Evolutionary conservation across 2,888 invertebrate species (phyloP), one percentile per base, ranked within the genome.

Genomic region (Hypolimnas misippus): DNA sequence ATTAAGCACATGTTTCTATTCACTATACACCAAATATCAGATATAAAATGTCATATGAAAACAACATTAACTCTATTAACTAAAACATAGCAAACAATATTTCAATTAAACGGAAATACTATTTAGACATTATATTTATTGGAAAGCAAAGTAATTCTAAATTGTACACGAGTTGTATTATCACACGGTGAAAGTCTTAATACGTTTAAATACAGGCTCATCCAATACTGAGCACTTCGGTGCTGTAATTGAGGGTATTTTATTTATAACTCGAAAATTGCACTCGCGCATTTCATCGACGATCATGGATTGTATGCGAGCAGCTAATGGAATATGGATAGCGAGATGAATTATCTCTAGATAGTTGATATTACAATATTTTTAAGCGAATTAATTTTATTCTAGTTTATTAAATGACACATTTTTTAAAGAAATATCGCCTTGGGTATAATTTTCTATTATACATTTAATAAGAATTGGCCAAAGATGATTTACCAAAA

Each of bases 191-290:
- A 33, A 65, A 53, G 29, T 33, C 35, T 53, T 53, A 53, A 44
- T 53, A 59, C 42, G 44, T 60, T 46, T 52, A 49, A 53, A 55
- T 56, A 50, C 33, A 59, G 46, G 35, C 44, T 38, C 35, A 53
- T 59, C 53, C 33, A 31, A 59, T 59, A 53, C 38, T 38, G 8
- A 42, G 69, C 76, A 74, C 75, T 78, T 81, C 78, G 76, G 73
- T 74, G 72, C 64, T 77, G 73, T 83, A 82, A 84, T 82, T 78
- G 78, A 76, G 73, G 73, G 76, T 74, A 80, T 82, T 85, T 84
- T 85, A 86, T 85, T 84, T 84, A 86, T 80, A 82, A 83, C 79
- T 83, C 73, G 80, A 82, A 82, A 86, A 83, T 81, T 84, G 77
- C 69, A 59, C 69, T 75, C 76, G 73, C 72, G 76, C 77, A 76